Evolutionary conservation across 1,140 invertebrate genomes (phyloP), one percentile per base, ranked within the genome.

Genomic region (Drosophila pallidifrons): DNA sequence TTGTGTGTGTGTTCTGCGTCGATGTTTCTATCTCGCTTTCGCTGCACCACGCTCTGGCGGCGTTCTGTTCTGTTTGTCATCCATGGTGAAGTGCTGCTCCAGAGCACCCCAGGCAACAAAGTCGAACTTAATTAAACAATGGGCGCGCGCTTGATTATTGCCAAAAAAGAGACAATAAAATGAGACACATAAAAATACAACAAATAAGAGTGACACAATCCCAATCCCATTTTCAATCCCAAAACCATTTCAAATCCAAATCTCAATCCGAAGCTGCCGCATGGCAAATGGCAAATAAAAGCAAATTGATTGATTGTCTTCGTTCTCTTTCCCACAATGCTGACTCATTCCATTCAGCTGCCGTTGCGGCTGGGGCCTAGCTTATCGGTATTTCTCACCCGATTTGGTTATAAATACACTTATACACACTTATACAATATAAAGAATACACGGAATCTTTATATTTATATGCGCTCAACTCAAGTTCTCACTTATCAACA

Each of bases 251-350:
- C 7, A 13, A 54, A 57, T 61, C 46, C 78, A 16, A 64, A 49
- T 79, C 61, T 7, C 5, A 54, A 61, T 49, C 30, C n/a, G 8
- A 30, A 8, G 16, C 16, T 28, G 49, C 5, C 46, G 63, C 75
- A 86, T 88, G 83, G 83, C 83, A 87, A 86, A 86, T 82, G 75
- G 65, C 82, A 76, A 87, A 87, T 87, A 82, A 85, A 87, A 45
- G 79, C 82, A 81, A 87, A 88, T 86, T 86, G 82, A 86, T 86
- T 83, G 82, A 82, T 71, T 63, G 52, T 71, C 63, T 46, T 59
- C 46, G 43, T 46, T 79, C 79, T 81, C 67, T 79, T 65, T 76
- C 68, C 15, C 78, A 45, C 78, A 78, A 75, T 28, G 83, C 82
- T 86, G 82, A 86, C 64, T 86, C 82, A 86, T 63, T 74, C 35